Base-by-base conservation (phyloP, 2,113 vertebrate species). In the Poeciliopsis prolifica region DNA sequence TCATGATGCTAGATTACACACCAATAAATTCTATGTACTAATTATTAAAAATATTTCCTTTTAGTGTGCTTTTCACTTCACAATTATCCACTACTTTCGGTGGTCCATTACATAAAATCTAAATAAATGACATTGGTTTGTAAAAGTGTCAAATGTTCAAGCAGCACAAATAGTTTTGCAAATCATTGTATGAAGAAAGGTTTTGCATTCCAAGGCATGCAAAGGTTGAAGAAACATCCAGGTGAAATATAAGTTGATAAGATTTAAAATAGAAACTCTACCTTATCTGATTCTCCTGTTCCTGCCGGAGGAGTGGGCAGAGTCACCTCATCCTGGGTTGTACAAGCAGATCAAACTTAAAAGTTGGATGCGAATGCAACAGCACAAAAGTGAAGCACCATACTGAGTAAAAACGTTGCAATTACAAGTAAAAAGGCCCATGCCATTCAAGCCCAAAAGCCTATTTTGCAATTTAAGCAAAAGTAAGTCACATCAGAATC, bases 241-340 rank as follows among this genome's bases (percentile, higher is more conserved):
- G 26, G 19, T 61, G 72, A 17, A 7, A 65, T 61, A 3, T 7
- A 54, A 29, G 42, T 24, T 12, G 60, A 33, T 31, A 58, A 0
- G 8, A 48, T 3, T 28, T 30, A 35, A 83, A 70, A 77, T 42
- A 30, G 33, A 12, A 80, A 3, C 22, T 61, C 19, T 90, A 94
- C 94, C 93, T 90, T 35, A 29, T 91, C 81, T 80, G 71, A 30
- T 70, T 84, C 77, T 58, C 86, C 79, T 81, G 79, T 79, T 29
- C 74, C 37, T 42, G 66, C 11, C 28, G 80, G 78, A 75, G 75
- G 84, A 3, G 74, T n/a, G 0, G 75, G 66, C 58, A 80, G 69
- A 0, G 78, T 76, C 58, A 40, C 30, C 28, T 87, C 74, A 33
- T 61, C 85, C 82, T 89, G 81, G 42, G 42, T 77, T 33, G 37